A percentile compares a stretch with the other conserved stretches of the same genome.
These are phyloP conservation scores for Cheilosia impressa DNA, from an alignment of 2,888 invertebrate species.

Conservation along the genomic window DNA sequence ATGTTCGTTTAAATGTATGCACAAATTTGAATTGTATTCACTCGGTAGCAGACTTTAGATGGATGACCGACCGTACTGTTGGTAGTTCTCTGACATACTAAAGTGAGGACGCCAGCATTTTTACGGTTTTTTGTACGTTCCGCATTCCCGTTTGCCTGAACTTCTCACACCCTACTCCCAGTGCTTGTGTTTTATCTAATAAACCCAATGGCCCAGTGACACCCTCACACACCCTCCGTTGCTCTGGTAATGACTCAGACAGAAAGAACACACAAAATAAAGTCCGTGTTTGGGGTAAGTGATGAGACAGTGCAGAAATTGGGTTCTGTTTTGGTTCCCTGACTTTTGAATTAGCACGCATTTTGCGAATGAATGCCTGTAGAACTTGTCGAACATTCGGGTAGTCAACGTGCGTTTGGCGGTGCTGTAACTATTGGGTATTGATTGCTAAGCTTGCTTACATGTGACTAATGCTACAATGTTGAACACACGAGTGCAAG, in stretches of 20 bases:
- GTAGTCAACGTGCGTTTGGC: slow-evolving; percentile 34
- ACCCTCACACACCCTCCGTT: slow-evolving; percentile 27
- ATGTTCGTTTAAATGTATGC: slow-evolving; percentile 10
- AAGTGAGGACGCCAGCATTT: slow-evolving; percentile 57
- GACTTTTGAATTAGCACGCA: slow-evolving; percentile 33
- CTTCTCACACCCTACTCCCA: slow-evolving; percentile 19
- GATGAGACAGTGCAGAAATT: slow-evolving; percentile 29
- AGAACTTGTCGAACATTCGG: slow-evolving; percentile 27
- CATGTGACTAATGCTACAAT: slow-evolving; percentile 33
- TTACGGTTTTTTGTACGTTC: slow-evolving; percentile 56
- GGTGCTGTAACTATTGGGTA: slow-evolving; percentile 18
- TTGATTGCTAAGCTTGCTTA: slow-evolving; percentile 41
- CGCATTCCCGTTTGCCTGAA: slow-evolving; percentile 10
- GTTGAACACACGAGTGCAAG: not conserved
- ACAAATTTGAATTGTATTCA: not conserved
- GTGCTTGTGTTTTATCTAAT: slow-evolving; percentile 32
- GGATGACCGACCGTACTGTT: slow-evolving; percentile 35
- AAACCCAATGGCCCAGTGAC: slow-evolving; percentile 61
- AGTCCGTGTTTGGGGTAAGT: slow-evolving; percentile 18
- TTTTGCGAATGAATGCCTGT: slow-evolving; percentile 12
- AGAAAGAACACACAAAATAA: slow-evolving; percentile 27
- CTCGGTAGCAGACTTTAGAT: not conserved
- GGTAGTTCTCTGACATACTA: slow-evolving; percentile 53
- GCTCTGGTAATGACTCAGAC: slow-evolving; percentile 65
- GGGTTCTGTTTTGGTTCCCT: slow-evolving; percentile 62